These are phyloP conservation scores for Megaleporinus macrocephalus DNA, from an alignment of 2,113 vertebrate genomes.

Conservation along the genomic window DNA sequence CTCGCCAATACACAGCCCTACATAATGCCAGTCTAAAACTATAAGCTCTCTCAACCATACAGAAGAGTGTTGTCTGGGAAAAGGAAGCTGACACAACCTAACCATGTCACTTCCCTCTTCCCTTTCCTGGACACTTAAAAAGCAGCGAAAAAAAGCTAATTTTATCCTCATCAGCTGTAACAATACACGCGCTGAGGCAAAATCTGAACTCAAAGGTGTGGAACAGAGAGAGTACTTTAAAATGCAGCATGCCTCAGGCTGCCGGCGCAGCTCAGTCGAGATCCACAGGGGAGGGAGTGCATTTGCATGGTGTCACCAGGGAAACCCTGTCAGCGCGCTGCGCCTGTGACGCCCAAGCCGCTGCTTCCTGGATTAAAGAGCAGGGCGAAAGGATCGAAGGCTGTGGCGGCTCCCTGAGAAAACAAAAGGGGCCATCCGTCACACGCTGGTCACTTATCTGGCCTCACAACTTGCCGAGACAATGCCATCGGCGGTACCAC, in stretches of 20 bases:
- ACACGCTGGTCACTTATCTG: conserved; percentile 11
- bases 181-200: not conserved
- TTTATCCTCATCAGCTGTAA: not conserved
- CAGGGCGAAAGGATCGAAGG: conserved; percentile 28
- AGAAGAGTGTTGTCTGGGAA: not conserved
- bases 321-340: conserved; percentile 27
- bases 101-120: conserved; percentile 12
- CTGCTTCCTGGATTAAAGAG: conserved; percentile 48
- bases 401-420: not conserved
- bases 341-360: conserved; percentile 36
- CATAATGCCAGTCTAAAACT: not conserved
- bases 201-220: not conserved
- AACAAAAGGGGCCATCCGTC: conserved; percentile 28
- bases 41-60: not conserved
- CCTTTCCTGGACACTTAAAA: conserved; percentile 19
- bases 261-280: not conserved
- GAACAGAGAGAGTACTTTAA: not conserved
- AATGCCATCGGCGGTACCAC: conserved; percentile 7
- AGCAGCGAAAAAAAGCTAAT: not conserved
- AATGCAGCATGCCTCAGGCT: not conserved
- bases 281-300: conserved; percentile 2
- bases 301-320: conserved; percentile 40
- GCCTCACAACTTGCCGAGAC: conserved; percentile 1
- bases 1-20: too few relatives aligned
- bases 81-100: conserved; percentile 16